Percentiles rank a stretch among this genome's conserved stretches.
Evolutionary conservation across 1,140 invertebrate species (phyloP).

Genomic region (Drosophila navojoa): DNA sequence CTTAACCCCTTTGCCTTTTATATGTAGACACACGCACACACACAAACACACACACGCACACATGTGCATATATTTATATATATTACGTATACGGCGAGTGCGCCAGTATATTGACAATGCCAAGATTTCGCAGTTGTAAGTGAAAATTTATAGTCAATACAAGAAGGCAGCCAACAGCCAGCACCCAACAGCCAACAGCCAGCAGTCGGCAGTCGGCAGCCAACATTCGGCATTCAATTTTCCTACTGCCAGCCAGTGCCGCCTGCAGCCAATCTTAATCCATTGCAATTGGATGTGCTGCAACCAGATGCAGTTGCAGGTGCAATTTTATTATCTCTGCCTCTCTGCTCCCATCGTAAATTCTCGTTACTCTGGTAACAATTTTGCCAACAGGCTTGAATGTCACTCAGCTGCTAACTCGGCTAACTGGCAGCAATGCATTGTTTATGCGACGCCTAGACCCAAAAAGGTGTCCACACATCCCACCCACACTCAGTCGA

Average conservation of each 20-base stretch:
- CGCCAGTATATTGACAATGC: conserved; percentile 46
- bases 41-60: conserved; percentile 2
- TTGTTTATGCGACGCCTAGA: conserved; percentile 65
- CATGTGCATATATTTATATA: conserved; percentile 13
- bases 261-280: neutral
- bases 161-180: conserved; percentile 22
- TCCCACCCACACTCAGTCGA: conserved; percentile 45
- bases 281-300: conserved; percentile 17
- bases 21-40: conserved; percentile 34
- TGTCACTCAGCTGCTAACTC: conserved; percentile 61
- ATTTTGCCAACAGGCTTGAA: conserved; percentile 33
- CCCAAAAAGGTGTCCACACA: conserved; percentile 43
- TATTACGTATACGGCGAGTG: conserved; percentile 40
- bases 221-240: conserved; percentile 41
- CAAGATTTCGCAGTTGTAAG: conserved; percentile 53
- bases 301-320: conserved; percentile 46
- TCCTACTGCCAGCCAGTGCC: neutral
- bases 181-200: neutral
- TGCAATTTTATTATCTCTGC: conserved; percentile 58
- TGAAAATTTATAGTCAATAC: conserved; percentile 76
- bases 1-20: conserved; percentile 49
- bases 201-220: conserved; percentile 2
- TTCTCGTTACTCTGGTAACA: conserved; percentile 65
- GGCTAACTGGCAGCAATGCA: conserved; percentile 65
- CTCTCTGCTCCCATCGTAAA: conserved; percentile 70